phyloP scores from a whole-genome alignment of 2,888 invertebrate genomes.

The Gastrophysa polygoni region DNA sequence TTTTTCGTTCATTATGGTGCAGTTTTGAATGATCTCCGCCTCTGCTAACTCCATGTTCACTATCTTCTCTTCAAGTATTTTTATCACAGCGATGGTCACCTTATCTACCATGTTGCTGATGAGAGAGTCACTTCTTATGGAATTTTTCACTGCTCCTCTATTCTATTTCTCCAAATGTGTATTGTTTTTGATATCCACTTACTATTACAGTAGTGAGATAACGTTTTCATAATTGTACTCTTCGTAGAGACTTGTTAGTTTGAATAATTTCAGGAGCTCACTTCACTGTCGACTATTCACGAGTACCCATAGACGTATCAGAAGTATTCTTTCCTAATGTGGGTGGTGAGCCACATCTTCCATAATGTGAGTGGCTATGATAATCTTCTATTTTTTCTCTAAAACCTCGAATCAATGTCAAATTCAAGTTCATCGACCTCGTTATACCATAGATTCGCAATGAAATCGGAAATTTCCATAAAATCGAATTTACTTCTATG shows the following conservation, averaged over 20 bases:
- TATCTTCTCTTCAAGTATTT: neutral
- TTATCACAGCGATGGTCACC: constrained; percentile 4
- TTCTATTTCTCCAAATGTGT: constrained; percentile 2
- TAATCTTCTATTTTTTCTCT: no score
- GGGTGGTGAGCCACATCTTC: no score
- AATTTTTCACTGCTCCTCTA: neutral
- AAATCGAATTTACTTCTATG: no score
- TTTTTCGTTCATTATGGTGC: neutral
- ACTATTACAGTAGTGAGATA: neutral
- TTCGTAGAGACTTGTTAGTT: neutral
- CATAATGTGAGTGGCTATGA: no score
- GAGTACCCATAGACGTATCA: neutral
- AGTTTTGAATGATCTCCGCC: neutral
- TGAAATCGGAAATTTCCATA: no score
- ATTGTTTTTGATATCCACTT: neutral
- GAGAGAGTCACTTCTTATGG: constrained; percentile 10
- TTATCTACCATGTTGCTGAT: constrained; percentile 6
- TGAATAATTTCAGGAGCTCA: constrained; percentile 6
- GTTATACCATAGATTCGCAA: no score
- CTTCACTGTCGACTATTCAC: neutral
- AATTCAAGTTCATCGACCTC: no score
- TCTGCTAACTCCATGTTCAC: neutral
- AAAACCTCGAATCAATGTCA: no score
- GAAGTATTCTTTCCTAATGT: no score
- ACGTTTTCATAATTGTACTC: neutral